Evolutionary conservation across 2,888 invertebrate species (phyloP), one percentile per base, ranked within the genome.

Genomic region (Pachydiplax longipennis): DNA sequence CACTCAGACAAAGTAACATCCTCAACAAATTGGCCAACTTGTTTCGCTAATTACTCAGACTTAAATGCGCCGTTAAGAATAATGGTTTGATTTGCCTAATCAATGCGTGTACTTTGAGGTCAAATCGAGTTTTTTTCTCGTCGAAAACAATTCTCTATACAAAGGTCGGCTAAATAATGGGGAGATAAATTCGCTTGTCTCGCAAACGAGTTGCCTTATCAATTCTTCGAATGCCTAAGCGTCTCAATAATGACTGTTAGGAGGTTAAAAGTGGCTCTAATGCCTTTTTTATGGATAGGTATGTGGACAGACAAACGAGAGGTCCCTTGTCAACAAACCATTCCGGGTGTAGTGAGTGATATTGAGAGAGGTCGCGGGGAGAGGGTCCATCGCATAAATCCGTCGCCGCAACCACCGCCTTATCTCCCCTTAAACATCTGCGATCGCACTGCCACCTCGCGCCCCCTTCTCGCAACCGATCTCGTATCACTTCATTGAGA

Each of bases 361-460:
- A 87, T 87, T 87, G 87, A 87, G 87, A 87, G 87, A 87, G 87
- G 87, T 87, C 87, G 87, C 31, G 87, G 87, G 58, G 61, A 87
- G 37, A 18, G 65, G 87, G 87, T 40, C 87, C 87, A 87, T 87
- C 87, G 87, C 87, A 87, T 87, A 87, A 87, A 87, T 87, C 87
- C 87, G 87, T 87, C 87, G 48, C 87, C 87, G 37, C 87, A 61
- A 61, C 87, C 87, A 87, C 87, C 87, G 61, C 61, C 87, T 65
- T 40, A 40, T 87, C 37, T 87, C 58, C n/a, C 37, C n/a, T 25
- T 15, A 31, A 87, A 61, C 87, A 35, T 37, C 61, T 87, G 87
- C 37, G 87, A 58, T 37, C 87, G 61, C 87, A 37, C 61, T 87
- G 87, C 87, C 87, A 65, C 37, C 87, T 87, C 35, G 87, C 61